These are phyloP conservation scores for Brachymystax lenok DNA, from an alignment of 2,797 vertebrate species.

Conservation along the genomic window DNA sequence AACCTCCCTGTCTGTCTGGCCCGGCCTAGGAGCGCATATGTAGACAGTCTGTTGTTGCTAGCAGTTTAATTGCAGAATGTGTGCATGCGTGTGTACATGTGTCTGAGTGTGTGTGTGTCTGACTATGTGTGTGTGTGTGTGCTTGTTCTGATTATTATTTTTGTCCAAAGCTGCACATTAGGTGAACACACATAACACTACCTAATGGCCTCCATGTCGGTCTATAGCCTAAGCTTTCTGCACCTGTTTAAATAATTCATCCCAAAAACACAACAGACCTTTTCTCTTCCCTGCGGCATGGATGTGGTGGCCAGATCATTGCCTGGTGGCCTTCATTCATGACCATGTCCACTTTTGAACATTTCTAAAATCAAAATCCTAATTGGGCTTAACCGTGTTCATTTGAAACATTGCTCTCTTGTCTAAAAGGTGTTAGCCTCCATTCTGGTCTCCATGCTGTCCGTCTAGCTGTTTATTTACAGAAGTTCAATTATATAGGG, in stretches of 20 bases:
- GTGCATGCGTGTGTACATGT: constrained; percentile 3
- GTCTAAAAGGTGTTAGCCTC: background rate
- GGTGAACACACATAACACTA: constrained; percentile 25
- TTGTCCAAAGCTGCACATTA: constrained; percentile 35
- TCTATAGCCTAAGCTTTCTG: constrained; percentile 15
- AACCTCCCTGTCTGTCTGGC: constrained; percentile 23
- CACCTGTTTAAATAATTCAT: constrained; percentile 37
- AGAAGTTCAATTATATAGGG: background rate
- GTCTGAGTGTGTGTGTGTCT: constrained; percentile 7
- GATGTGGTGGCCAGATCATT: background rate
- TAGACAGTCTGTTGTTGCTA: background rate
- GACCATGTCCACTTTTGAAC: background rate
- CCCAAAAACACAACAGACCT: constrained; percentile 28
- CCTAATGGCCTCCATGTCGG: constrained; percentile 32
- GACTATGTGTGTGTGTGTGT: background rate
- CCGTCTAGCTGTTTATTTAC: background rate
- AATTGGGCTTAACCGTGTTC: background rate
- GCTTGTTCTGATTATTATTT: constrained; percentile 5
- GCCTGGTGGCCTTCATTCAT: background rate
- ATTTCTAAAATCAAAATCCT: background rate
- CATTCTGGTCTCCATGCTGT: background rate
- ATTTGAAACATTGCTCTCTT: background rate
- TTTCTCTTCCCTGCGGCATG: constrained; percentile 12
- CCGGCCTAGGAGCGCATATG: background rate
- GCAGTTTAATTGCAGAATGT: constrained; percentile 4